Conservation (phyloP, 2,113 vertebrate species). For the Triplophysa dalaica region DNA sequence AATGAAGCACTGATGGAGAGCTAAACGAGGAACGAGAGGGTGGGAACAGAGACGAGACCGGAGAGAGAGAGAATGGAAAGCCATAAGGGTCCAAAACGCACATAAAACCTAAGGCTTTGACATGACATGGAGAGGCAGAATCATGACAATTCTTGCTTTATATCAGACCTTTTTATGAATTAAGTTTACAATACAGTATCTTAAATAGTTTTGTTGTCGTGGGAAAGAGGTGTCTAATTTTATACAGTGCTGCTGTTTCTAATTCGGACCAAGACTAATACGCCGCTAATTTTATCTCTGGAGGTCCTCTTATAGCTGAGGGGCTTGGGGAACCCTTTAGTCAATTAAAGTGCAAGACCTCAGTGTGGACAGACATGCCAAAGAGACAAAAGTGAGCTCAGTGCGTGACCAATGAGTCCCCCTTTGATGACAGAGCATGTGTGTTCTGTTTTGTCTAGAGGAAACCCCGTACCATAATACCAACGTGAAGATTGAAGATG, state of each 20-base stretch:
- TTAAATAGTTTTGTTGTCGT: neutral
- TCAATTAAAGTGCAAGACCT: slow-evolving; percentile 9
- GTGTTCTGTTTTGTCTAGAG: slow-evolving; percentile 3
- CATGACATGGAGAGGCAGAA: too few relatives aligned
- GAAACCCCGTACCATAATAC: neutral
- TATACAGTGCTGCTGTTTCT: slow-evolving; percentile 3
- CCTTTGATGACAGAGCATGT: slow-evolving; percentile 10
- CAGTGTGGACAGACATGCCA: neutral
- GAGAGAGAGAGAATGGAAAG: too few relatives aligned
- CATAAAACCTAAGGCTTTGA: too few relatives aligned
- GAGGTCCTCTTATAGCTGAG: neutral
- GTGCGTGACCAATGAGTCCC: slow-evolving; percentile 18
- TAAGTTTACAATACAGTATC: neutral
- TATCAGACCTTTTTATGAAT: neutral
- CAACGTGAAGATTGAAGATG: neutral
- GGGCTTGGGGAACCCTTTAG: neutral
- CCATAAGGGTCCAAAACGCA: too few relatives aligned
- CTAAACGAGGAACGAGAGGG: too few relatives aligned
- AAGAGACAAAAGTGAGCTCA: slow-evolving; percentile 1
- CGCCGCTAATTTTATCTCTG: neutral
- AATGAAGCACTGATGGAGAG: too few relatives aligned
- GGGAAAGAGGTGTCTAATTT: slow-evolving; percentile 2
- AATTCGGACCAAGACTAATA: slow-evolving; percentile 10
- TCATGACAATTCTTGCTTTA: neutral
- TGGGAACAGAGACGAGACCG: too few relatives aligned